phyloP scores from a whole-genome alignment of 2,113 vertebrate genomes.

The Tyrannus savana region DNA sequence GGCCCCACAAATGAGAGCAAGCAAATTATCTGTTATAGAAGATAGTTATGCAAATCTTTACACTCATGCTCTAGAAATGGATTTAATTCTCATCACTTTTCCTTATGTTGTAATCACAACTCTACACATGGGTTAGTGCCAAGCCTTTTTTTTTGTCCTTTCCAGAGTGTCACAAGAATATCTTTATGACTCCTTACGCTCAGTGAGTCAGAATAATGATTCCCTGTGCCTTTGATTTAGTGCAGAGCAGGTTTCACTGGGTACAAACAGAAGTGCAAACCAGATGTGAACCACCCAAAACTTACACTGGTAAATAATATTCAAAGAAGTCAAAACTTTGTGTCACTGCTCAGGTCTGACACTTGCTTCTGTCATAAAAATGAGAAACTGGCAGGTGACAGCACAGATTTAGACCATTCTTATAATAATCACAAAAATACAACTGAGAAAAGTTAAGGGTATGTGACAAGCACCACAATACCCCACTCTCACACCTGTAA shows the following conservation, averaged over 20 bases:
- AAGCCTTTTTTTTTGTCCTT: background rate
- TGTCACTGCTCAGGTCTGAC: conserved; percentile 19
- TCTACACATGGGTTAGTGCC: background rate
- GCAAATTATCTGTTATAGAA: background rate
- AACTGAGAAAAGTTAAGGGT: background rate
- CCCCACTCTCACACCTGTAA: background rate
- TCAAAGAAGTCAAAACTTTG: conserved; percentile 3
- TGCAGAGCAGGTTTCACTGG: conserved; percentile 4
- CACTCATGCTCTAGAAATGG: background rate
- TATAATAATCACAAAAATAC: background rate
- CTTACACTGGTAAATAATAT: conserved; percentile 11
- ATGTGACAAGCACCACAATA: background rate
- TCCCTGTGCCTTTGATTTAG: background rate
- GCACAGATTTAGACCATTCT: background rate
- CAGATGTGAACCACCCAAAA: conserved; percentile 34
- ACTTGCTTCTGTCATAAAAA: background rate
- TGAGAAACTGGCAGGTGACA: background rate
- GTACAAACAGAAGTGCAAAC: background rate
- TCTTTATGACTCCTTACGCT: background rate
- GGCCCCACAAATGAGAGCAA: background rate
- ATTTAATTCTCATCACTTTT: background rate
- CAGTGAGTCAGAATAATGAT: conserved; percentile 19
- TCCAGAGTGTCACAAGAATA: background rate
- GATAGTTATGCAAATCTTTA: background rate
- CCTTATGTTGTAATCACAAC: background rate